Evolutionary conservation across 1,140 invertebrate genomes (phyloP).

Genomic region (Lucilia cuprina): DNA sequence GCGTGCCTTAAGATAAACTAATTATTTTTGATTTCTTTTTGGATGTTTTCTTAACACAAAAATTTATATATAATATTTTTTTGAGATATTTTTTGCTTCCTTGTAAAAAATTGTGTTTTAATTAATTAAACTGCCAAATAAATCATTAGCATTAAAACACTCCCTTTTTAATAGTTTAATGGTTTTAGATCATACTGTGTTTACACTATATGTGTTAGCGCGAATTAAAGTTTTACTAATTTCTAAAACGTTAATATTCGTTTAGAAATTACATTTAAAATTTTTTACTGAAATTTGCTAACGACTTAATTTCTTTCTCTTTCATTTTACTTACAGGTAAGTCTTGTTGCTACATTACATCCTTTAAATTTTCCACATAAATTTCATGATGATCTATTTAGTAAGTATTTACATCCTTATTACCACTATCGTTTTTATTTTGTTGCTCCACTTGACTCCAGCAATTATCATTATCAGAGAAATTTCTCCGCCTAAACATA

Average conservation of each 20-base stretch:
- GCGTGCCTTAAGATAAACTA: constrained; percentile 13
- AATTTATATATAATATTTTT: neutral
- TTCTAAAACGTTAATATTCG: too few species aligned
- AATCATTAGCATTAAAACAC: neutral
- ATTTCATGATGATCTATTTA: neutral
- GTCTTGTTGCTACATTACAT: neutral
- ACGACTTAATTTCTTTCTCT: neutral
- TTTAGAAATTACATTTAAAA: too few species aligned
- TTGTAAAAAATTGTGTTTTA: neutral
- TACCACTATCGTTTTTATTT: neutral
- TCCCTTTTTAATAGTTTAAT: neutral
- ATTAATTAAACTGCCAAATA: constrained; percentile 18
- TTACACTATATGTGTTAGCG: constrained; percentile 1
- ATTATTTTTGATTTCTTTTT: neutral
- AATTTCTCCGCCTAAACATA: neutral
- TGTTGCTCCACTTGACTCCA: neutral
- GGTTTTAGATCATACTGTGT: neutral
- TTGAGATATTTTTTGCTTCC: too few species aligned
- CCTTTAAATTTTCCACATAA: neutral
- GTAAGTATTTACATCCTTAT: neutral
- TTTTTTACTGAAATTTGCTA: neutral
- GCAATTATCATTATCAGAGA: neutral
- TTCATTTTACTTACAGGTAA: neutral
- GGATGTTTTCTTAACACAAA: neutral
- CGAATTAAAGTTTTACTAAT: neutral